Conservation (phyloP, 2,888 invertebrate genomes). For the Agonopterix arenella region DNA sequence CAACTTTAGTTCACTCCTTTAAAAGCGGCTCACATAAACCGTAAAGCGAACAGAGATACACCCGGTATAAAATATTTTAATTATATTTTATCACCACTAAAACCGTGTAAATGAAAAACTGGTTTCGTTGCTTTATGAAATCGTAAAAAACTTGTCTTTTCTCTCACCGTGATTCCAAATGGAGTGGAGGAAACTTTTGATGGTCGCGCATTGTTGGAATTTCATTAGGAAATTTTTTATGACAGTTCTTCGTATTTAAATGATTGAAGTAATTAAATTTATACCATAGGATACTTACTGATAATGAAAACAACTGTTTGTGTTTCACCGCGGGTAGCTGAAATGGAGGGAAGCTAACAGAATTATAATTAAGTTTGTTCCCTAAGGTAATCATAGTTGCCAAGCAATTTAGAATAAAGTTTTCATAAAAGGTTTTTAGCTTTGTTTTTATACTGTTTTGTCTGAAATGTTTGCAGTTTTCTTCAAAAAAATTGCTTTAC, state of each 20-base stretch:
- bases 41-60: constrained; percentile 65
- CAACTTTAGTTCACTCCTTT: constrained; percentile 41
- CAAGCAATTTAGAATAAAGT: too few relatives aligned
- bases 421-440: too few relatives aligned
- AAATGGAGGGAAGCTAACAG: too few relatives aligned
- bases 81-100: constrained; percentile 75
- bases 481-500: too few relatives aligned
- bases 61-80: constrained; percentile 74
- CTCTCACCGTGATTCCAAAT: constrained; percentile 31
- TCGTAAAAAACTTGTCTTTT: constrained; percentile 73
- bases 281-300: too few relatives aligned
- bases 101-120: constrained; percentile 76
- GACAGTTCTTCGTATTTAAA: constrained; percentile 21
- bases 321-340: too few relatives aligned
- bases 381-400: too few relatives aligned
- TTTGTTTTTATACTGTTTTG: too few relatives aligned
- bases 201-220: constrained; percentile 63
- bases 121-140: constrained; percentile 68
- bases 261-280: constrained; percentile 9
- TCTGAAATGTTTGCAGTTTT: too few relatives aligned
- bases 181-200: constrained; percentile 47
- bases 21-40: constrained; percentile 46
- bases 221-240: constrained; percentile 49
- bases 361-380: too few relatives aligned
- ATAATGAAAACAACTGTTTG: too few relatives aligned